Evolutionary conservation across 2,888 invertebrate genomes (phyloP).

Genomic region (Elysia crispata): DNA sequence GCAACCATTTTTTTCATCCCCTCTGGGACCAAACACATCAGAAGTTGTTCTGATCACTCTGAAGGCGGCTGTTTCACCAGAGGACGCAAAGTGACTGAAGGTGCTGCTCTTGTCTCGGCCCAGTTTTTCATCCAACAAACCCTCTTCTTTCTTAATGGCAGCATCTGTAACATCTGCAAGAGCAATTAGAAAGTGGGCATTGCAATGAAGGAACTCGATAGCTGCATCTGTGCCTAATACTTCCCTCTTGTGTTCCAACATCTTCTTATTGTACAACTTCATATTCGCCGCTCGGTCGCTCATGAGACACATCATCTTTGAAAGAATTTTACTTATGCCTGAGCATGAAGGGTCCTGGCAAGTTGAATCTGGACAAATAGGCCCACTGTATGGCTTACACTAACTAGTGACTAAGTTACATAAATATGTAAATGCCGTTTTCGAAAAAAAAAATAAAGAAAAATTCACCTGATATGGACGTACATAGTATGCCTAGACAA

Average conservation of each 20-base stretch:
- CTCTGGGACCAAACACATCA: conserved; percentile 17
- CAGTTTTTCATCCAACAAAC: neutral
- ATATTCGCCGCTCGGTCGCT: conserved; percentile 21
- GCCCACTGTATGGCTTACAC: too few species aligned
- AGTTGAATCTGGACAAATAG: too few species aligned
- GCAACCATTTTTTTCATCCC: conserved; percentile 32
- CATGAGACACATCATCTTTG: conserved; percentile 24
- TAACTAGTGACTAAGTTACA: too few species aligned
- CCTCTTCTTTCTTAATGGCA: neutral
- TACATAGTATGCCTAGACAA: too few species aligned
- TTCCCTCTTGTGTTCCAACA: conserved; percentile 24
- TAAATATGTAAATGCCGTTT: too few species aligned
- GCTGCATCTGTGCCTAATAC: conserved; percentile 13
- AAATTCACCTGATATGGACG: too few species aligned
- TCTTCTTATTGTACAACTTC: conserved; percentile 31
- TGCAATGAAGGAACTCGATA: conserved; percentile 28
- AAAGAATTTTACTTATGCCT: too few species aligned
- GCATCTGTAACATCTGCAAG: conserved; percentile 15
- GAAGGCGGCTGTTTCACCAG: conserved; percentile 21
- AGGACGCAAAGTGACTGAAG: neutral
- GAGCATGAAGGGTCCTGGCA: too few species aligned
- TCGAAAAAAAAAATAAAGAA: too few species aligned
- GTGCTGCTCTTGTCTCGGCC: conserved; percentile 11
- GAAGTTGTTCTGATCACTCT: conserved; percentile 10
- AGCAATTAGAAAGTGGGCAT: conserved; percentile 35